Percentiles rank a stretch among this genome's conserved stretches.
Conservation (phyloP, 2,113 vertebrate species). For the Perca flavescens region DNA sequence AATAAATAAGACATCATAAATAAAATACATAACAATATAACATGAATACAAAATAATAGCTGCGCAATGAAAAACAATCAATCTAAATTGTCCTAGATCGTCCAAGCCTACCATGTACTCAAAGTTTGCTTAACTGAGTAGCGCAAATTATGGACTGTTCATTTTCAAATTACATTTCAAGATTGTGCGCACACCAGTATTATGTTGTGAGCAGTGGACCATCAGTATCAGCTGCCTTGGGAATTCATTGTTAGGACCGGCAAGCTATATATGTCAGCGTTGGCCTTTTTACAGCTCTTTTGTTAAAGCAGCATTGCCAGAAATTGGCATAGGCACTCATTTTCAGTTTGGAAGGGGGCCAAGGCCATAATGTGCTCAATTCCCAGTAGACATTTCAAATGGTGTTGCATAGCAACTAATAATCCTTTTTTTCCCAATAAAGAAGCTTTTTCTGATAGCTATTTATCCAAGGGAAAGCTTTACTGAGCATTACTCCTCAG, state of each 20-base stretch:
- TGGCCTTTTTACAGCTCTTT: conserved; percentile 3
- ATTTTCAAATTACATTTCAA: neutral
- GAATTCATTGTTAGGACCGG: conserved; percentile 15
- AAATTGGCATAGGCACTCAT: conserved; percentile 25
- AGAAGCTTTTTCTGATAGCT: conserved; percentile 3
- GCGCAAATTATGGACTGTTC: neutral
- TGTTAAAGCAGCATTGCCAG: conserved; percentile 8
- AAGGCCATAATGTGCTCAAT: conserved; percentile 29
- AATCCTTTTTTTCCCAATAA: conserved; percentile 30
- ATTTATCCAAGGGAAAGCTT: conserved; percentile 5
- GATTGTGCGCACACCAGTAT: neutral
- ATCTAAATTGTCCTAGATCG: too few relatives aligned
- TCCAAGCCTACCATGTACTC: neutral
- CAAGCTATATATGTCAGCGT: neutral
- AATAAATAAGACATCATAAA: too few relatives aligned
- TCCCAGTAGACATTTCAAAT: conserved; percentile 21
- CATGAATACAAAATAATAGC: too few relatives aligned
- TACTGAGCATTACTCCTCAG: neutral
- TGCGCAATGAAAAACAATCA: too few relatives aligned
- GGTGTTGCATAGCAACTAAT: conserved; percentile 48
- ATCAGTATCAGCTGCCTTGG: neutral
- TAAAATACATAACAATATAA: too few relatives aligned
- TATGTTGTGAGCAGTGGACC: neutral
- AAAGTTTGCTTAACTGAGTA: neutral
- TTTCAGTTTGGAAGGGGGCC: conserved; percentile 27